A percentile compares a stretch with the other conserved stretches of the same genome.
These are phyloP conservation scores for Reticulitermes lucifugus DNA, from an alignment of 2,888 invertebrate species.

Conservation along the genomic window DNA sequence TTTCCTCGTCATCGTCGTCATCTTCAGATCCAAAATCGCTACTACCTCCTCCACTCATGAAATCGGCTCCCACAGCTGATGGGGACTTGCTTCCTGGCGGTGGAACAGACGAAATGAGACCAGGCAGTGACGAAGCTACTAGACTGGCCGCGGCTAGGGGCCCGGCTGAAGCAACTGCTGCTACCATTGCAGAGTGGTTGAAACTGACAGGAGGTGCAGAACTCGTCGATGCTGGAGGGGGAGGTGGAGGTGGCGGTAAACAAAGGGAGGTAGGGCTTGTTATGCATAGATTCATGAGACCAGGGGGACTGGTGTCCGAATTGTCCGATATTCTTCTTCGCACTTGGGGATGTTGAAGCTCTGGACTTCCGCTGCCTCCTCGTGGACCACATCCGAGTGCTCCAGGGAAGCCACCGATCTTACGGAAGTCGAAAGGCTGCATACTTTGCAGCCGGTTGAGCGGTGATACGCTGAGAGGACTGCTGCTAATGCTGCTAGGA, in stretches of 20 bases:
- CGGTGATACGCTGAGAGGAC: constrained; percentile 79
- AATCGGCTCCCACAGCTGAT: constrained; percentile 59
- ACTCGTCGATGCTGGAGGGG: constrained; percentile 70
- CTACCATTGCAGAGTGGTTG: constrained; percentile 73
- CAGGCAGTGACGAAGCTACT: constrained; percentile 73
- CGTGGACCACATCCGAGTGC: constrained; percentile 42
- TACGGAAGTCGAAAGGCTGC: constrained; percentile 95
- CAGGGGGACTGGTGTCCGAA: constrained; percentile 60
- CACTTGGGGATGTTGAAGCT: constrained; percentile 54
- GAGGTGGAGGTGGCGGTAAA: constrained; percentile 71
- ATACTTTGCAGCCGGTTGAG: constrained; percentile 91
- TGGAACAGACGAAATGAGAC: constrained; percentile 67
- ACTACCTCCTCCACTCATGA: constrained; percentile 64
- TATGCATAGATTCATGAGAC: constrained; percentile 70
- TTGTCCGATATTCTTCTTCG: constrained; percentile 69
- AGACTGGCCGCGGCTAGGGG: constrained; percentile 72
- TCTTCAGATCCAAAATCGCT: constrained; percentile 70
- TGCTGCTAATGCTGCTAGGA: constrained; percentile 69
- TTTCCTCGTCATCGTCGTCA: constrained; percentile 72
- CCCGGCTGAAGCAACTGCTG: constrained; percentile 71
- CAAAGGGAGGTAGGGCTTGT: constrained; percentile 71
- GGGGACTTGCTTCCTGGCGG: constrained; percentile 66
- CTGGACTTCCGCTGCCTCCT: constrained; percentile 53
- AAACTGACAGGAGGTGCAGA: constrained; percentile 63
- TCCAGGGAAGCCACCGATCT: constrained; percentile 64